A percentile compares a stretch with the other conserved stretches of the same genome.
These are phyloP conservation scores for Phaenicophaeus curvirostris DNA, from an alignment of 2,797 vertebrate genomes.

Conservation along the genomic window DNA sequence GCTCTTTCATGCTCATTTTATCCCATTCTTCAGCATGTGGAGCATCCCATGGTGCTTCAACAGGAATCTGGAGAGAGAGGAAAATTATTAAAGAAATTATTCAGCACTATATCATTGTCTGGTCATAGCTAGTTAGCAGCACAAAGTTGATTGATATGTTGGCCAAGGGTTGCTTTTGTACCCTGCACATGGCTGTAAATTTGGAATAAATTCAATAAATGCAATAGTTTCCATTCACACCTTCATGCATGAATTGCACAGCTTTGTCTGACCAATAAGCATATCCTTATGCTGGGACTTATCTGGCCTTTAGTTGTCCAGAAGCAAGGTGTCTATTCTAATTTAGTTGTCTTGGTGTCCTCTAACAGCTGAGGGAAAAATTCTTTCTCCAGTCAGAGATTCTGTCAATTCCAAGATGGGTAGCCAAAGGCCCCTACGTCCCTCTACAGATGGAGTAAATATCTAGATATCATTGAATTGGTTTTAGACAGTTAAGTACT, in stretches of 20 bases:
- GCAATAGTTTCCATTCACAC: neutral
- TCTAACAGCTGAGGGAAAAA: neutral
- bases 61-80: constrained; percentile 78
- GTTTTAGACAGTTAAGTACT: neutral
- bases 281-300: neutral
- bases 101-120: neutral
- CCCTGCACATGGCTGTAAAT: neutral
- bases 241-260: neutral
- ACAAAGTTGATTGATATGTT: neutral
- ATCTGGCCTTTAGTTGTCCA: neutral
- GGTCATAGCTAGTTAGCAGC: neutral
- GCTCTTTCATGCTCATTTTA: constrained; percentile 83
- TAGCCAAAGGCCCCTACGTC: neutral
- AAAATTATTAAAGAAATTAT: neutral
- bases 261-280: neutral
- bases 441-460: neutral
- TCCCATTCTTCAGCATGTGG: constrained; percentile 81
- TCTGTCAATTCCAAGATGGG: neutral
- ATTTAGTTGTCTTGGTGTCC: neutral
- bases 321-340: neutral
- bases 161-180: neutral
- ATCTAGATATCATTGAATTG: neutral
- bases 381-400: neutral
- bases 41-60: constrained; percentile 81
- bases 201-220: neutral